Percentiles rank a stretch among this genome's conserved stretches.
phyloP scores from a whole-genome alignment of 2,888 invertebrate genomes.

The Andrena dorsata region DNA sequence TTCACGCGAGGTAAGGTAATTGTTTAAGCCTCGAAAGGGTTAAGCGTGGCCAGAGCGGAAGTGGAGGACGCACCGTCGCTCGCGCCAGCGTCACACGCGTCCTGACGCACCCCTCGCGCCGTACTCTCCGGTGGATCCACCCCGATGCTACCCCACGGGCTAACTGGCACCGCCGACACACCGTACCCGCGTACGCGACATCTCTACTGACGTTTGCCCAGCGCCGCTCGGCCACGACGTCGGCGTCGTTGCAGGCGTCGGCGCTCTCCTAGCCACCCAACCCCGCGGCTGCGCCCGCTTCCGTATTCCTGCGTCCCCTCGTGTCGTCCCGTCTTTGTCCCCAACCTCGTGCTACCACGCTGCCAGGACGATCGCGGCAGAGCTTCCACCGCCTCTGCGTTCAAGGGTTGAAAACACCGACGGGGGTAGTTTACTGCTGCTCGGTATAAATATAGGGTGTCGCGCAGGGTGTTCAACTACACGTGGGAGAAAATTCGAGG shows the following conservation, averaged over 20 bases:
- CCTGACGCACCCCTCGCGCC: slow-evolving; percentile 44
- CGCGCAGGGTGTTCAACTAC: too few relatives aligned
- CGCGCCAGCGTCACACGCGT: slow-evolving; percentile 37
- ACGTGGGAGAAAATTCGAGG: too few relatives aligned
- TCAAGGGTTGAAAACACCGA: too few relatives aligned
- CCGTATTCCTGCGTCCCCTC: slow-evolving; percentile 53
- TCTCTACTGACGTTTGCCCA: slow-evolving; percentile 52
- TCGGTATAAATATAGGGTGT: too few relatives aligned
- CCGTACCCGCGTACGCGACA: slow-evolving; percentile 72
- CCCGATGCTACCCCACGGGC: slow-evolving; percentile 78
- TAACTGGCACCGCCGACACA: slow-evolving; percentile 73
- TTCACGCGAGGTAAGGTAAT: too few relatives aligned
- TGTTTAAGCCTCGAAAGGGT: neutral
- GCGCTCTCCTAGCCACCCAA: slow-evolving; percentile 32
- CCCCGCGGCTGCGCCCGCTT: slow-evolving; percentile 51
- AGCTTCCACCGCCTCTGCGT: too few relatives aligned
- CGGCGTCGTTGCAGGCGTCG: slow-evolving; percentile 36
- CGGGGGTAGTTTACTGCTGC: too few relatives aligned
- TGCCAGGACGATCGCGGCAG: slow-evolving; percentile 4
- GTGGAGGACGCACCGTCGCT: slow-evolving; percentile 26
- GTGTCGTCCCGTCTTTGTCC: slow-evolving; percentile 27
- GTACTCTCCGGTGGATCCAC: slow-evolving; percentile 72
- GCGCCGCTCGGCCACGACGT: slow-evolving; percentile 27
- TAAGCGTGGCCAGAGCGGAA: slow-evolving; percentile 23
- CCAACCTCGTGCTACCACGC: slow-evolving; percentile 21